Conservation (phyloP, 2,113 vertebrate species). For the Mormyrus iriodes region DNA sequence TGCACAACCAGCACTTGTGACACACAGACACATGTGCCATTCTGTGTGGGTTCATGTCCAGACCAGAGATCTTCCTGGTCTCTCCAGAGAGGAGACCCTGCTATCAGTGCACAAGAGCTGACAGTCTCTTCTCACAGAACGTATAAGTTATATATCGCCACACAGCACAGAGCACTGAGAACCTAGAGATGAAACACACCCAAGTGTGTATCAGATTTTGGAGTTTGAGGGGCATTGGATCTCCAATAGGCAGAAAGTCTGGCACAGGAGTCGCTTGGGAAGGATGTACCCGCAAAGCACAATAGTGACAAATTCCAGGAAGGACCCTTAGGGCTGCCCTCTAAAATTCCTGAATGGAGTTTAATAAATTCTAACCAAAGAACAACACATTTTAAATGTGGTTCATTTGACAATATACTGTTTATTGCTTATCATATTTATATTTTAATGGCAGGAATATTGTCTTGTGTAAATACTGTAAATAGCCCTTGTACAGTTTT, state of each 20-base stretch:
- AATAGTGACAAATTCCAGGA: not conserved
- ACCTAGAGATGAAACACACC: not conserved
- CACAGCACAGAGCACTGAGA: not conserved
- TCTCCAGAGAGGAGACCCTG: not conserved
- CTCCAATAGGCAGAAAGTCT: not conserved
- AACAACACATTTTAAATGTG: slow-evolving; percentile 28
- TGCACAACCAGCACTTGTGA: not conserved
- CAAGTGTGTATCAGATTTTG: not conserved
- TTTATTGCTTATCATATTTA: slow-evolving; percentile 29
- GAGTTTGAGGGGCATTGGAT: not conserved
- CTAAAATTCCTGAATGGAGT: not conserved
- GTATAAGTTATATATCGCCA: not conserved
- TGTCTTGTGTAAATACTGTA: slow-evolving; percentile 45
- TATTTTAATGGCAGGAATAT: slow-evolving; percentile 32
- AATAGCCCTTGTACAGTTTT: slow-evolving; percentile 47
- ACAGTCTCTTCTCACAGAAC: not conserved
- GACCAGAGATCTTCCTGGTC: too few species aligned
- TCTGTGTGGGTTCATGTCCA: not conserved
- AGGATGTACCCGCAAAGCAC: not conserved
- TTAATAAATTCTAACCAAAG: not conserved
- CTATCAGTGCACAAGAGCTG: not conserved
- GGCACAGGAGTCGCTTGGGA: not conserved
- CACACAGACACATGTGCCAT: not conserved
- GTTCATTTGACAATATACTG: slow-evolving; percentile 28
- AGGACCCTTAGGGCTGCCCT: slow-evolving; percentile 1